These are phyloP conservation scores for Dromococcyx pavoninus DNA, from an alignment of 2,797 vertebrate species.

Conservation along the genomic window DNA sequence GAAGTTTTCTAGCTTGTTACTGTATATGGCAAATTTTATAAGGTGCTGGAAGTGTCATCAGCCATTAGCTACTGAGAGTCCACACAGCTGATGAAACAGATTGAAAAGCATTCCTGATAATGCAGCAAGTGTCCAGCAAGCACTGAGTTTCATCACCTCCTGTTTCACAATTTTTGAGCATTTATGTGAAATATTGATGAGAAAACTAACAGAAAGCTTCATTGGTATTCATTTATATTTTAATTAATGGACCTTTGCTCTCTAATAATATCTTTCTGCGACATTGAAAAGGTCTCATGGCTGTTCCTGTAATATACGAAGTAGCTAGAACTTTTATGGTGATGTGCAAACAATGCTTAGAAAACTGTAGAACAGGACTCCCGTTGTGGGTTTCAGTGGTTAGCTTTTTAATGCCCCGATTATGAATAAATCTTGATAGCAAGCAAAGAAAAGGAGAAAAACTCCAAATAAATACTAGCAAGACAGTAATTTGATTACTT, in stretches of 20 bases:
- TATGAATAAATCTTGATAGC: not conserved
- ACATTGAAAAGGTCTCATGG: not conserved
- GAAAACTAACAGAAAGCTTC: not conserved
- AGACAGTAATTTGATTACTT: not conserved
- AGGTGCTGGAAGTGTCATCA: not conserved
- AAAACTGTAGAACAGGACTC: not conserved
- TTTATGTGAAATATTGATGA: not conserved
- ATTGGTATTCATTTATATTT: not conserved
- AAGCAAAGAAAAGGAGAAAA: not conserved
- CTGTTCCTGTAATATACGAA: not conserved
- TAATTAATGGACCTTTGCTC: not conserved
- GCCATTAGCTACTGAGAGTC: not conserved
- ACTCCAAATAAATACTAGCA: not conserved
- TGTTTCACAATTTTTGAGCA: not conserved
- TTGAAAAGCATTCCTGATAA: not conserved
- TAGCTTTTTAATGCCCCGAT: not conserved
- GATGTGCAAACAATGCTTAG: not conserved
- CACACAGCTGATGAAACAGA: not conserved
- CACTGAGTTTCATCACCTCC: not conserved
- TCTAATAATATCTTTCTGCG: not conserved
- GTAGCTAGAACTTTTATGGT: not conserved
- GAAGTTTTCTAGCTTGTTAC: not conserved
- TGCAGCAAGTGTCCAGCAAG: not conserved
- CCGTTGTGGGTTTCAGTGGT: not conserved
- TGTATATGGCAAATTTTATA: not conserved